Conservation (phyloP, 2,888 invertebrate species). For the Agrotis clavis region DNA sequence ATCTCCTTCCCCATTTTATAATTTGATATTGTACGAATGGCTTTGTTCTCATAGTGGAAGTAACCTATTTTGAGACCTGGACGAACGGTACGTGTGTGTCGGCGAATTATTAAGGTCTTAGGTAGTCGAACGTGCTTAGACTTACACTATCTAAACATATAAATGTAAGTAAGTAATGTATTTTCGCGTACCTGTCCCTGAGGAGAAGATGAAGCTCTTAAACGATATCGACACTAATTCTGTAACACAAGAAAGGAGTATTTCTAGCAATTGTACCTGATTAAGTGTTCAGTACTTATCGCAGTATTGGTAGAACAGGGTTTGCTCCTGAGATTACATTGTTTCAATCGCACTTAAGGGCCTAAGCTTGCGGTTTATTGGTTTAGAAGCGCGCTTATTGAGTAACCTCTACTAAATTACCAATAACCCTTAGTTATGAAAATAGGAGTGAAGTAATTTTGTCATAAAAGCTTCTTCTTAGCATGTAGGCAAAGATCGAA, state of each 20-base stretch:
- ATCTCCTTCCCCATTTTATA: slow-evolving; percentile 48
- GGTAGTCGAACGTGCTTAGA: slow-evolving; percentile 44
- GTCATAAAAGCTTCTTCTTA: no score
- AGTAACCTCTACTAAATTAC: no score
- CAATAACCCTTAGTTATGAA: no score
- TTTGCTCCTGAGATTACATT: neutral
- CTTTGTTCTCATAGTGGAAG: slow-evolving; percentile 62
- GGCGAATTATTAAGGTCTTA: slow-evolving; percentile 49
- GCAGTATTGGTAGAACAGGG: neutral
- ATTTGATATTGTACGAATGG: slow-evolving; percentile 58
- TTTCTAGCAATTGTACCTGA: neutral
- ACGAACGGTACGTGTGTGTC: slow-evolving; percentile 58
- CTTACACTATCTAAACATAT: slow-evolving; percentile 32
- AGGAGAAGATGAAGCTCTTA: slow-evolving; percentile 19
- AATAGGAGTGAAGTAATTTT: no score
- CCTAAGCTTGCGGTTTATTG: neutral
- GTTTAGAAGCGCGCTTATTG: no score
- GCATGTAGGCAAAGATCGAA: no score
- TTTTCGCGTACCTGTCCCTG: slow-evolving; percentile 23
- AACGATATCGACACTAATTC: slow-evolving; percentile 29
- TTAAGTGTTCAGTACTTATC: neutral
- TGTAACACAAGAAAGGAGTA: neutral
- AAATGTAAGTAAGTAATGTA: slow-evolving; percentile 28
- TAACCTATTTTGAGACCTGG: slow-evolving; percentile 57
- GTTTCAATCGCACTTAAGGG: neutral